Percentiles rank a stretch among this genome's conserved stretches.
These are phyloP conservation scores for Teleopsis dalmanni DNA, from an alignment of 1,140 invertebrate species.

Conservation along the genomic window DNA sequence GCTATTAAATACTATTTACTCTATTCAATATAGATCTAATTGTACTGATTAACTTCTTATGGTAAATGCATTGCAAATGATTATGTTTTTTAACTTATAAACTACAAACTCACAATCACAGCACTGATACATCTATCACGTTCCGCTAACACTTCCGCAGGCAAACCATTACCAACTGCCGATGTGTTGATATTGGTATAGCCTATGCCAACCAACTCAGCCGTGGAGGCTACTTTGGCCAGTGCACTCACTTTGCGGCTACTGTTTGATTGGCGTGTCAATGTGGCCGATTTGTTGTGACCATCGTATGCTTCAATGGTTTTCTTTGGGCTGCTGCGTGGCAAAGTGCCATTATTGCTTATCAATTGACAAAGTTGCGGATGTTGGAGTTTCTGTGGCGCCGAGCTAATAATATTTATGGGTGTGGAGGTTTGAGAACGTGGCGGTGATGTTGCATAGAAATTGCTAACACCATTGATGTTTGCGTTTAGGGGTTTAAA, in stretches of 20 bases:
- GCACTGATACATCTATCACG: conserved; percentile 41
- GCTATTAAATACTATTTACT: background rate
- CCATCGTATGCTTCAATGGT: conserved; percentile 19
- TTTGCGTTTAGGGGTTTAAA: too few species aligned
- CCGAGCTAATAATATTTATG: conserved; percentile 11
- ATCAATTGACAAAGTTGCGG: conserved; percentile 31
- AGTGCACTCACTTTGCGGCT: conserved; percentile 12
- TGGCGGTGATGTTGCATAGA: too few species aligned
- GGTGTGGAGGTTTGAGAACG: too few species aligned
- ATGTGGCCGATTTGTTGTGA: conserved; percentile 27
- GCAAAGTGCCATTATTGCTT: conserved; percentile 30
- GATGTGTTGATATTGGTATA: conserved; percentile 11
- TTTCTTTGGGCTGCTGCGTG: conserved; percentile 31
- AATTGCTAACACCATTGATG: too few species aligned
- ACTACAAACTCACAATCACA: conserved; percentile 34
- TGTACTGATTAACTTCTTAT: too few species aligned
- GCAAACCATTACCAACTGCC: too few species aligned
- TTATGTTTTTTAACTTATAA: conserved; percentile 3
- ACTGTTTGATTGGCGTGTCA: conserved; percentile 27
- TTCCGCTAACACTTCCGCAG: conserved; percentile 16
- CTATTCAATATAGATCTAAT: background rate
- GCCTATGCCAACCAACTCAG: conserved; percentile 9
- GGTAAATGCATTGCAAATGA: too few species aligned
- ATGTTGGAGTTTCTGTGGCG: conserved; percentile 16
- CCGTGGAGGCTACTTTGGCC: conserved; percentile 15